phyloP scores from a whole-genome alignment of 1,140 invertebrate species.

The Drosophila ananassae region DNA sequence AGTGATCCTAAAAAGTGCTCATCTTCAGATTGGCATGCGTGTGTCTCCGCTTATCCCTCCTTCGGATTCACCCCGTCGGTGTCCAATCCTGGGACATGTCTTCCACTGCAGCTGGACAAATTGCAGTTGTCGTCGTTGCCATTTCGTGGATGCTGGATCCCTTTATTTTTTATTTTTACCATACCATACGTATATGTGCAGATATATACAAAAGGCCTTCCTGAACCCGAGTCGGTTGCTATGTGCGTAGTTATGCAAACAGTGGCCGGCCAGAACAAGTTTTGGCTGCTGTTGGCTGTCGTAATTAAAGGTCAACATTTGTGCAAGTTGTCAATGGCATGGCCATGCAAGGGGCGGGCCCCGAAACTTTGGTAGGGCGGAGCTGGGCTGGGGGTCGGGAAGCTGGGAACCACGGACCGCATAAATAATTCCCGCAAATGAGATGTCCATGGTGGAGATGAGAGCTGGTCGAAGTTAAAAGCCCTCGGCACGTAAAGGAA shows the following conservation, averaged over 20 bases:
- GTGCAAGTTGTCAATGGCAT: conserved; percentile 76
- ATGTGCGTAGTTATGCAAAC: conserved; percentile 80
- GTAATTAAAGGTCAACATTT: conserved; percentile 81
- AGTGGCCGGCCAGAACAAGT: conserved; percentile 72
- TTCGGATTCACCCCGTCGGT: conserved; percentile 10
- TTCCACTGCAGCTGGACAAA: conserved; percentile 72
- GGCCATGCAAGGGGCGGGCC: conserved; percentile 35
- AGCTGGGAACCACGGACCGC: conserved; percentile 21
- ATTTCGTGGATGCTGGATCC: conserved; percentile 38
- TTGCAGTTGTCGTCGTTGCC: conserved; percentile 75
- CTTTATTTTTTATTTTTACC: not conserved
- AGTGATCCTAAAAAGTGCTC: conserved; percentile 22
- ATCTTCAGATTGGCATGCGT: conserved; percentile 49
- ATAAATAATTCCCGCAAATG: conserved; percentile 60
- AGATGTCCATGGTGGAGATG: conserved; percentile 29
- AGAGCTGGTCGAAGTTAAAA: conserved; percentile 31
- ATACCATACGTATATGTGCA: conserved; percentile 35
- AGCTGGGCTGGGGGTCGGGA: not conserved
- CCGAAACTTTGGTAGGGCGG: not conserved
- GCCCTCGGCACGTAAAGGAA: conserved; percentile 53
- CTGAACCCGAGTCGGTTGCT: conserved; percentile 37
- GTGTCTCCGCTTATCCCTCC: conserved; percentile 26
- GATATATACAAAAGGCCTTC: conserved; percentile 33
- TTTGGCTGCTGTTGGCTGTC: conserved; percentile 71
- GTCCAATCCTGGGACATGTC: conserved; percentile 34